Conservation (phyloP, 2,797 vertebrate genomes). For the Monodelphis domestica region DNA sequence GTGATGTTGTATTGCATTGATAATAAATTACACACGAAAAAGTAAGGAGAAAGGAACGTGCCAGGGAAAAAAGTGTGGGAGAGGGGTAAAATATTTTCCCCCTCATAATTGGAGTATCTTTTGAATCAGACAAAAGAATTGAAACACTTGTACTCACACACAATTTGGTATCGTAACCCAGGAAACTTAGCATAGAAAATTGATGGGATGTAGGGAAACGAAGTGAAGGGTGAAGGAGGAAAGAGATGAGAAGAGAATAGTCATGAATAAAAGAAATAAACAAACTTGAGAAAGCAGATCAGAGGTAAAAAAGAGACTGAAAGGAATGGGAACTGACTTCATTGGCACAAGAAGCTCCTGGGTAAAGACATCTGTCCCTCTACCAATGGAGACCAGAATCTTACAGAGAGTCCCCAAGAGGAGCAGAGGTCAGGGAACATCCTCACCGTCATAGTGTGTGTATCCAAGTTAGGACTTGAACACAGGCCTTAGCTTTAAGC, state of each 20-base stretch:
- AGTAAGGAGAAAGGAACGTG: neutral
- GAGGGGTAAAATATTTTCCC: neutral
- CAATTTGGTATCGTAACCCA: neutral
- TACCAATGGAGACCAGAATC: neutral
- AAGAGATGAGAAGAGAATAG: neutral
- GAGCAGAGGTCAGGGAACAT: neutral
- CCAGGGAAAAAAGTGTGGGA: neutral
- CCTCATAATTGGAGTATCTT: neutral
- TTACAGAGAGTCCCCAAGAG: neutral
- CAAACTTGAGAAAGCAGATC: neutral
- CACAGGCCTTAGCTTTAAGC: neutral
- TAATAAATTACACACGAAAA: neutral
- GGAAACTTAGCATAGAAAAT: neutral
- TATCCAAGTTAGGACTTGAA: neutral
- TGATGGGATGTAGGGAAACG: neutral
- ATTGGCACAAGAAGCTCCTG: neutral
- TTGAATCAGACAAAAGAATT: neutral
- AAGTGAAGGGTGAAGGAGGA: neutral
- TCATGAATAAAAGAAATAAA: neutral
- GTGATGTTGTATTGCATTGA: neutral
- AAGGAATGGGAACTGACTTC: neutral
- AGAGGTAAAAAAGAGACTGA: neutral
- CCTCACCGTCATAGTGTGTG: no score
- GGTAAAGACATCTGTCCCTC: neutral
- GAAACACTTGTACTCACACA: neutral